These are phyloP conservation scores for Myotis pilosus DNA, from an alignment of 2,797 vertebrate species.

Conservation along the genomic window DNA sequence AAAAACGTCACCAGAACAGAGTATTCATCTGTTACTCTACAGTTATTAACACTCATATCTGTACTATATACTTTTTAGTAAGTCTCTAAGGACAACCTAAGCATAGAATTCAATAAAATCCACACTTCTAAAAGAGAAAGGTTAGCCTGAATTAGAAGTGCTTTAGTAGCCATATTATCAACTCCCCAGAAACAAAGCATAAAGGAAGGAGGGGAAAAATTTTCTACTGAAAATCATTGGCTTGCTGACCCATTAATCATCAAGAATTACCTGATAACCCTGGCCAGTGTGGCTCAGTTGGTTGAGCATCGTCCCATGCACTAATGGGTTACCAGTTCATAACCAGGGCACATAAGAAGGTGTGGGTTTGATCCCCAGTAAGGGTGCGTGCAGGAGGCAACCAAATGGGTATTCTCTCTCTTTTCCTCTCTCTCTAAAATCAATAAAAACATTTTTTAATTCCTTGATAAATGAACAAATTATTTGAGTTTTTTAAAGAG, in stretches of 20 bases:
- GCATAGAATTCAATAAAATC: neutral
- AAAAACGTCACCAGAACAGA: neutral
- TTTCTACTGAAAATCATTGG: neutral
- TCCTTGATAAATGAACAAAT: neutral
- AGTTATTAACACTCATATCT: neutral
- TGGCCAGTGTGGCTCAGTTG: neutral
- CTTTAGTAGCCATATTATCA: neutral
- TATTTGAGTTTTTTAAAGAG: neutral
- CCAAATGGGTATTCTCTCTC: neutral
- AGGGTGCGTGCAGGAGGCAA: neutral
- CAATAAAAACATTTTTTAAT: neutral
- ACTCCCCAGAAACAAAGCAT: neutral
- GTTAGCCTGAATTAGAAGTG: neutral
- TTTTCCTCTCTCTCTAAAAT: neutral
- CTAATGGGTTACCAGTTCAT: neutral
- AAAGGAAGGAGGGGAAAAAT: neutral
- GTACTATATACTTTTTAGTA: neutral
- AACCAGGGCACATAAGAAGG: neutral
- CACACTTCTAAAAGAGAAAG: constrained; percentile 21
- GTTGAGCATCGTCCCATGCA: neutral
- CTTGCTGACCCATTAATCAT: neutral
- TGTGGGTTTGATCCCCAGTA: neutral
- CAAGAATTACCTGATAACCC: neutral
- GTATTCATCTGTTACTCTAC: neutral
- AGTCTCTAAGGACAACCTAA: neutral